Percentiles rank a stretch among this genome's conserved stretches.
These are phyloP conservation scores for Macrotrachela quadricornifera DNA, from an alignment of 1,140 invertebrate species.

Conservation along the genomic window DNA sequence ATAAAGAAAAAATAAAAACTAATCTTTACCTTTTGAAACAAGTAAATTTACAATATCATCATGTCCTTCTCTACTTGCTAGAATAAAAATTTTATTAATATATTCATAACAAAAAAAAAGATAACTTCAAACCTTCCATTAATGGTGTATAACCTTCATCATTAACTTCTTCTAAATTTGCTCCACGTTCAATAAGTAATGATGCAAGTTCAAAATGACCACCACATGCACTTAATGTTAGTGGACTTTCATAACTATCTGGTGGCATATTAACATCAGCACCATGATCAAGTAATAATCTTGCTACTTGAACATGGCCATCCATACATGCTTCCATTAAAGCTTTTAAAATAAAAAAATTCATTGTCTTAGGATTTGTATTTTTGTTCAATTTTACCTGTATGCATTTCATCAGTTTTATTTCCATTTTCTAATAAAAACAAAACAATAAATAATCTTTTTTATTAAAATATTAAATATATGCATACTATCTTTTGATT, in stretches of 20 bases:
- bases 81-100: too few relatives aligned
- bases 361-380: too few relatives aligned
- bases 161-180: slow-evolving; percentile 94
- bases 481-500: background rate
- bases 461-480: too few relatives aligned
- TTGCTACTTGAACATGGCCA: slow-evolving; percentile 49
- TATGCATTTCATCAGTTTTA: slow-evolving; percentile 95
- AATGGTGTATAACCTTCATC: slow-evolving; percentile 99
- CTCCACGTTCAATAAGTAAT: slow-evolving; percentile 75
- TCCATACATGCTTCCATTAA: slow-evolving; percentile 99
- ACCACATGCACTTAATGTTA: slow-evolving; percentile 89
- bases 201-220: slow-evolving; percentile 84
- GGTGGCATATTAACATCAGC: slow-evolving; percentile 47
- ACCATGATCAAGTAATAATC: slow-evolving; percentile 34
- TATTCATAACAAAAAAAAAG: too few relatives aligned
- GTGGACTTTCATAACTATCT: slow-evolving; percentile 93
- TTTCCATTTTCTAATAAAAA: background rate
- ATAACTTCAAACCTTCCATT: slow-evolving; percentile 39
- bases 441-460: slow-evolving; percentile 45
- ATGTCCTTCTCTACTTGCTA: slow-evolving; percentile 79
- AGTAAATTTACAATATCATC: slow-evolving; percentile 90
- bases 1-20: slow-evolving; percentile 4
- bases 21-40: slow-evolving; percentile 54
- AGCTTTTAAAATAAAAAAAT: slow-evolving; percentile 30
- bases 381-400: slow-evolving; percentile 19